Percentiles rank a stretch among this genome's conserved stretches.
phyloP scores from a whole-genome alignment of 1,140 invertebrate genomes.

The Drosophila truncata region DNA sequence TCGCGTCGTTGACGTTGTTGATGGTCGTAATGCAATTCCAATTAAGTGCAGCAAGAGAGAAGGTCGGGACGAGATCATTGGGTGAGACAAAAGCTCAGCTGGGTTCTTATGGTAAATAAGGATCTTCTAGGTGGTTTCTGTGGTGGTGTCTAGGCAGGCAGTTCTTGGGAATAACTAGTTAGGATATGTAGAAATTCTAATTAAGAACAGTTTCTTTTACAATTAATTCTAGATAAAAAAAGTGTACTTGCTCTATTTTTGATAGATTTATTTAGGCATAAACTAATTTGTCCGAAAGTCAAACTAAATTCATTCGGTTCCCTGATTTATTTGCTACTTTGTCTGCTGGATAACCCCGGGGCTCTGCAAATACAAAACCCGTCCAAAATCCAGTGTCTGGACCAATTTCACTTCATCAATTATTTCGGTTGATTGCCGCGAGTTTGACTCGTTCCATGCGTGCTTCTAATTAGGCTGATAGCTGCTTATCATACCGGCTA shows the following conservation, averaged over 20 bases:
- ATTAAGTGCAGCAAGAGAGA: conserved; percentile 66
- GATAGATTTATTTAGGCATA: background rate
- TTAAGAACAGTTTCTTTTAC: background rate
- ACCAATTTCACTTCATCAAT: conserved; percentile 36
- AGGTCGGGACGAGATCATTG: conserved; percentile 33
- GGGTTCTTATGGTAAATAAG: background rate
- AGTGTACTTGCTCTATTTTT: background rate
- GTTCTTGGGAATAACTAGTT: background rate
- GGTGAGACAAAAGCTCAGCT: conserved; percentile 21
- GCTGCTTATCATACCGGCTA: conserved; percentile 22
- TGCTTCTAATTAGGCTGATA: conserved; percentile 38
- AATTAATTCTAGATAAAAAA: background rate
- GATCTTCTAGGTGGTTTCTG: background rate
- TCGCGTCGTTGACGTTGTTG: conserved; percentile 39
- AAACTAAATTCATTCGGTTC: background rate
- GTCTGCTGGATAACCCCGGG: background rate
- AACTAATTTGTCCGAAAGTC: conserved; percentile 1
- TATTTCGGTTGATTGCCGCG: conserved; percentile 33
- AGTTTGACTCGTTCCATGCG: conserved; percentile 18
- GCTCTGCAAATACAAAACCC: conserved; percentile 4
- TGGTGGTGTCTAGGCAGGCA: too few species aligned
- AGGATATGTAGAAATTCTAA: background rate
- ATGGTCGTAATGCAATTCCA: conserved; percentile 68
- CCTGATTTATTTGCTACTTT: conserved; percentile 15
- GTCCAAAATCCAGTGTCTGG: conserved; percentile 8